Evolutionary conservation across 1,140 invertebrate genomes (phyloP).

Genomic region (Drosophila subpulchrella): DNA sequence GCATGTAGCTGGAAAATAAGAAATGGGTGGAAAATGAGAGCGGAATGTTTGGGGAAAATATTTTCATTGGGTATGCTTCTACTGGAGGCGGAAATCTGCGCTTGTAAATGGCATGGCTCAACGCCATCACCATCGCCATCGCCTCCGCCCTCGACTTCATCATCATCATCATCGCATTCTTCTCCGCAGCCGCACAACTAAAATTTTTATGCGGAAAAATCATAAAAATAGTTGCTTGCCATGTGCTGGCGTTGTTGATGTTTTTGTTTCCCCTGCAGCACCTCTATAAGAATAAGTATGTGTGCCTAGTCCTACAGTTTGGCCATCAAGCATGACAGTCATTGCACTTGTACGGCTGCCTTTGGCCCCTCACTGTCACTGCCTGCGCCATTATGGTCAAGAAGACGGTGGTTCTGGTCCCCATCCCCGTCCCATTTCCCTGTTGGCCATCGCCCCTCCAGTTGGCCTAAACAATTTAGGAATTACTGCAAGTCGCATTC

Average conservation of each 20-base stretch:
- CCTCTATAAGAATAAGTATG: neutral
- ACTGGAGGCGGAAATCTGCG: slow-evolving; percentile 56
- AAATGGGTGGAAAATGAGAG: slow-evolving; percentile 5
- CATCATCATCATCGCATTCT: slow-evolving; percentile 1
- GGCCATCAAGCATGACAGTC: slow-evolving; percentile 54
- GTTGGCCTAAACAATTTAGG: slow-evolving; percentile 57
- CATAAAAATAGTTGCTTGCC: slow-evolving; percentile 66
- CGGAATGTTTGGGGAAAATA: slow-evolving; percentile 28
- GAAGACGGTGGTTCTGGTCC: slow-evolving; percentile 7
- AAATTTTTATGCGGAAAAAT: slow-evolving; percentile 64
- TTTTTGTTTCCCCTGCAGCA: slow-evolving; percentile 13
- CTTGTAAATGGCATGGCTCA: slow-evolving; percentile 64
- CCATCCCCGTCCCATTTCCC: neutral
- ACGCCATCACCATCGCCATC: slow-evolving; percentile 24
- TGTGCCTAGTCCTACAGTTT: slow-evolving; percentile 20
- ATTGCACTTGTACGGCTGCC: slow-evolving; percentile 72
- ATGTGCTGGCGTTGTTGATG: slow-evolving; percentile 39
- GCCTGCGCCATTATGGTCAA: slow-evolving; percentile 31
- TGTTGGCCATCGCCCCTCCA: slow-evolving; percentile 3
- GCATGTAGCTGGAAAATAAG: slow-evolving; percentile 87
- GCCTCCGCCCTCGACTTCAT: slow-evolving; percentile 3
- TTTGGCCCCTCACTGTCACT: slow-evolving; percentile 16
- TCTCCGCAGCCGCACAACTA: slow-evolving; percentile 5
- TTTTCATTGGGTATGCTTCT: slow-evolving; percentile 29
- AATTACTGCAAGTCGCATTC: slow-evolving; percentile 37